A percentile compares a stretch with the other conserved stretches of the same genome.
Evolutionary conservation across 2,113 vertebrate genomes (phyloP).

Genomic region (Nipponia nippon): DNA sequence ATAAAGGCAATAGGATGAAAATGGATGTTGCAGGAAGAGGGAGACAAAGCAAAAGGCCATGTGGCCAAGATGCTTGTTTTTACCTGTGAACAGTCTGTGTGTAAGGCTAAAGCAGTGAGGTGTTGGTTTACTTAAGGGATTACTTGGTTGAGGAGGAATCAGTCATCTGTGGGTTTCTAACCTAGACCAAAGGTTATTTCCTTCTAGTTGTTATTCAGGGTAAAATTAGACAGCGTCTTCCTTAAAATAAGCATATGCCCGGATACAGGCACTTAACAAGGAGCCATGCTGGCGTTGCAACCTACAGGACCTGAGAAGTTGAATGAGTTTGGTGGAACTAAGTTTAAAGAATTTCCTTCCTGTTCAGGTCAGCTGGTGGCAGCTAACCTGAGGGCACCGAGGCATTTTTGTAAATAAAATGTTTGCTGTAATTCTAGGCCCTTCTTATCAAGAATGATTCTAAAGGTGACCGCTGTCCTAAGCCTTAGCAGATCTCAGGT

Average conservation of each 20-base stretch:
- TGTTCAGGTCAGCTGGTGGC: background rate
- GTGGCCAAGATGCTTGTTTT: background rate
- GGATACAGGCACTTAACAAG: background rate
- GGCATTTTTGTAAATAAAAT: background rate
- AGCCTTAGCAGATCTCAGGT: background rate
- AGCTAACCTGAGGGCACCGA: background rate
- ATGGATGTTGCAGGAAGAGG: background rate
- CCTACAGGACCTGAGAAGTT: background rate
- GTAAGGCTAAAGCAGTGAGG: background rate
- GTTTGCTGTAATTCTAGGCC: background rate
- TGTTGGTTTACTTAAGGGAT: background rate
- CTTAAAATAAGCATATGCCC: background rate
- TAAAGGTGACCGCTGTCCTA: background rate
- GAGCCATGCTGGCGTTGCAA: rapidly evolving
- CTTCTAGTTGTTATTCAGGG: background rate
- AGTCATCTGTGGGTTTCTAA: background rate
- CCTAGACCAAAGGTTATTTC: background rate
- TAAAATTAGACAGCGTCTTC: background rate
- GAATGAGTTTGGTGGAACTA: background rate
- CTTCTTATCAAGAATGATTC: background rate
- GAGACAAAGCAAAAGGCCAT: background rate
- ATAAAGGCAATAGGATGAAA: background rate
- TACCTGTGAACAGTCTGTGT: background rate
- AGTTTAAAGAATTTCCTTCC: background rate
- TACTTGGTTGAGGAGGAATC: background rate